These are phyloP conservation scores for Nyctibius grandis DNA, from an alignment of 2,797 vertebrate species.

Conservation along the genomic window DNA sequence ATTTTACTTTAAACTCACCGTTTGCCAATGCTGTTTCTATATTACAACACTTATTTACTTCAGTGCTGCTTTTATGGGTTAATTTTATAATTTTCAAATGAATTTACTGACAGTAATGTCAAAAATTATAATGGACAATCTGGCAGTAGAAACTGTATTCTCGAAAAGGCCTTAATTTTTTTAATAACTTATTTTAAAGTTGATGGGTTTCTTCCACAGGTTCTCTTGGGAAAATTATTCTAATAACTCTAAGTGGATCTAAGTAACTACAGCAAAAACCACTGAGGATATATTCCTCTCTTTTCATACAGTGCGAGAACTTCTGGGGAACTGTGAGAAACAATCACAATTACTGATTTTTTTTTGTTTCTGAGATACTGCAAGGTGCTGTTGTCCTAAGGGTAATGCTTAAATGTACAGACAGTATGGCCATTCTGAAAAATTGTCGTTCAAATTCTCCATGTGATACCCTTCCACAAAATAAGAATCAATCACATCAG, in stretches of 20 bases:
- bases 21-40: not conserved
- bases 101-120: not conserved
- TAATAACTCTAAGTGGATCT: not conserved
- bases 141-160: not conserved
- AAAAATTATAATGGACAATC: not conserved
- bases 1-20: not conserved
- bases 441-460: not conserved
- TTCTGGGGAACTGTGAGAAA: not conserved
- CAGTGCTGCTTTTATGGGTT: not conserved
- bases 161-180: not conserved
- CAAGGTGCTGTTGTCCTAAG: not conserved
- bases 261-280: not conserved
- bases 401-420: not conserved
- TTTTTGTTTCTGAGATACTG: not conserved
- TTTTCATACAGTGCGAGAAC: not conserved
- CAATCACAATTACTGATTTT: not conserved
- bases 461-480: not conserved
- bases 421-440: not conserved
- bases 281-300: not conserved
- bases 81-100: not conserved
- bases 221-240: not conserved
- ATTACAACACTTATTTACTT: not conserved
- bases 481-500: not conserved
- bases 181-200: not conserved
- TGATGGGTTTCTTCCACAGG: not conserved